Evolutionary conservation across 2,797 vertebrate genomes (phyloP), one percentile per base, ranked within the genome.

Genomic region (Anguilla obscura): DNA sequence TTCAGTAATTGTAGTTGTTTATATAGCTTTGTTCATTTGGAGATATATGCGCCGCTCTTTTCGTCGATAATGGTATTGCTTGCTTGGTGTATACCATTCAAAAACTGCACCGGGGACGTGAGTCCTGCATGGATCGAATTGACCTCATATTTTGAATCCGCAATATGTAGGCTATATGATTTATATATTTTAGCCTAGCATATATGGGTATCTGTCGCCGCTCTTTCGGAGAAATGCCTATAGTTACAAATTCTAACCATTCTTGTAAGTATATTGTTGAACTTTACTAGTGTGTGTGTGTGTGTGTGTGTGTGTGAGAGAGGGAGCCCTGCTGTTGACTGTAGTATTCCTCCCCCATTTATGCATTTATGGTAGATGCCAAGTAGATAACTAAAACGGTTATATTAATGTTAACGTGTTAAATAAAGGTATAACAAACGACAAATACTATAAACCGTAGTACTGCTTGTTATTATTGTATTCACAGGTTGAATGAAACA

Each of bases 1-100:
- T 63, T 63, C 58, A 24, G 58, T 66, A 56, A 85, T 85, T 86
- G 60, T 50, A 84, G 27, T 50, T 86, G 50, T 52, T 52, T 58
- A 45, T 69, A 74, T 71, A 86, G 63, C 56, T 60, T 16, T 66
- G 56, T 63, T 63, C 12, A 21, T 85, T 40, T 66, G 21, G 7
- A 48, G 56, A 85, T 56, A 85, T 58, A n/a, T 50, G 79, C 45
- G 79, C 6, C 18, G 79, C 45, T 82, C 45, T 79, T 45, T 33
- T 10, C 40, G 18, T 54, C 18, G 58, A 86, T 56, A 86, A 50
- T 50, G 86, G 69, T 85, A 24, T 30, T 69, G 48, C n/a, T 83
- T 58, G 86, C 52, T 85, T 52, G 9, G 14, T 80, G 40, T 48
- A 48, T 80, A 80, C 76, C 5, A 45, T 18, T 80, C 36, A 80